These are phyloP conservation scores for Patella caerulea DNA, from an alignment of 2,888 invertebrate species.

Conservation along the genomic window DNA sequence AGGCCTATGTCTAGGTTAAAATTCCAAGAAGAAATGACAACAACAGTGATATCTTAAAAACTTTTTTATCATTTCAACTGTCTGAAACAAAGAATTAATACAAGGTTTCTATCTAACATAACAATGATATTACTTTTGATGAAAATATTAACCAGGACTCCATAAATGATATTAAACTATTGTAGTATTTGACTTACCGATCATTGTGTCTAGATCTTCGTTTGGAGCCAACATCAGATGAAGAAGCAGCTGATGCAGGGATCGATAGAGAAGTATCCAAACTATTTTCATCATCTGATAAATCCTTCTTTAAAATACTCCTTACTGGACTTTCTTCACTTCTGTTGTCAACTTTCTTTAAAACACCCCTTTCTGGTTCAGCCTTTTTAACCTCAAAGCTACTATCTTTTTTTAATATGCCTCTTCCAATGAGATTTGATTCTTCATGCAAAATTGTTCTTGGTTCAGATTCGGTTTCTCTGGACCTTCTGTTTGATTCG, in stretches of 20 bases:
- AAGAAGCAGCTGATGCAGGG: background rate
- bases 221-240: background rate
- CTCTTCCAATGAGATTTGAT: conserved; percentile 30
- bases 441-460: conserved; percentile 7
- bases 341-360: background rate
- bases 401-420: conserved; percentile 54
- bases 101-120: too few relatives aligned
- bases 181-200: background rate
- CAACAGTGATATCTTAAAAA: too few relatives aligned
- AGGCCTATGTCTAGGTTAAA: too few relatives aligned
- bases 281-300: conserved; percentile 11
- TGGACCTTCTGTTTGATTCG: conserved; percentile 12
- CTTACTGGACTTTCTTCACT: conserved; percentile 3
- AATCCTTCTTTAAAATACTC: conserved; percentile 25
- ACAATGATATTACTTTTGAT: too few relatives aligned
- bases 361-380: conserved; percentile 38
- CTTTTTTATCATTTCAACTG: too few relatives aligned
- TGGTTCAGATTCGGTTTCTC: conserved; percentile 18
- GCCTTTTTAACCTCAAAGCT: conserved; percentile 46
- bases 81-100: too few relatives aligned
- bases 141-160: too few relatives aligned
- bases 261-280: background rate
- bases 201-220: conserved; percentile 1
- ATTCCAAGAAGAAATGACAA: too few relatives aligned
- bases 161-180: too few relatives aligned